Evolutionary conservation across 2,888 invertebrate genomes (phyloP).

Genomic region (Lasioglossum lativentre): DNA sequence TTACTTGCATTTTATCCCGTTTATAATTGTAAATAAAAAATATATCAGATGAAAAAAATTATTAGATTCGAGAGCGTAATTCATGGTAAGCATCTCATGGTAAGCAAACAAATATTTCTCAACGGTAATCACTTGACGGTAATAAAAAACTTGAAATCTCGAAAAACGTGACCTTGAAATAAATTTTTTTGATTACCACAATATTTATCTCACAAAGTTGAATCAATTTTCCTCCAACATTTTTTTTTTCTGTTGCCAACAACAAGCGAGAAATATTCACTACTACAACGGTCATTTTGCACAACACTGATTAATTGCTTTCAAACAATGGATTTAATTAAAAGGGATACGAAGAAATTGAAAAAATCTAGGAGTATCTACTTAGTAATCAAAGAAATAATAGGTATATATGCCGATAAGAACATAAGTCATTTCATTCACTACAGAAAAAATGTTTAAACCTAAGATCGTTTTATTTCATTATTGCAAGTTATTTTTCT

Average conservation of each 20-base stretch:
- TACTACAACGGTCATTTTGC: slow-evolving; percentile 23
- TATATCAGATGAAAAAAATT: background rate
- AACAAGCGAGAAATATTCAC: background rate
- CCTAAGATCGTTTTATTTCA: slow-evolving; percentile 12
- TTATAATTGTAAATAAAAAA: background rate
- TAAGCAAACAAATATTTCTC: background rate
- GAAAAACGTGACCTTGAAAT: no score
- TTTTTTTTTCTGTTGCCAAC: background rate
- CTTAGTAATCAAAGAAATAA: slow-evolving; percentile 12
- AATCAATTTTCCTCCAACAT: background rate
- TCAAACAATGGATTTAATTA: slow-evolving; percentile 53
- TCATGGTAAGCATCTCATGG: no score
- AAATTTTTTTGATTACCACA: no score
- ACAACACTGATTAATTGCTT: slow-evolving; percentile 59
- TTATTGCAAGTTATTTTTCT: background rate
- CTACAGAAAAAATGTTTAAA: background rate
- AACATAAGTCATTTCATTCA: slow-evolving; percentile 7
- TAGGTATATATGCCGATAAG: background rate
- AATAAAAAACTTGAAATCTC: no score
- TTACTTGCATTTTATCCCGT: background rate
- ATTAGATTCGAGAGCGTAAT: background rate
- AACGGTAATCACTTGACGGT: no score
- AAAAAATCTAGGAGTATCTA: slow-evolving; percentile 29
- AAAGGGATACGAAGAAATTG: slow-evolving; percentile 55
- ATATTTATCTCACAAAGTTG: no score